Percentiles rank a stretch among this genome's conserved stretches.
These are phyloP conservation scores for Podocnemis expansa DNA, from an alignment of 2,113 vertebrate genomes.

Conservation along the genomic window DNA sequence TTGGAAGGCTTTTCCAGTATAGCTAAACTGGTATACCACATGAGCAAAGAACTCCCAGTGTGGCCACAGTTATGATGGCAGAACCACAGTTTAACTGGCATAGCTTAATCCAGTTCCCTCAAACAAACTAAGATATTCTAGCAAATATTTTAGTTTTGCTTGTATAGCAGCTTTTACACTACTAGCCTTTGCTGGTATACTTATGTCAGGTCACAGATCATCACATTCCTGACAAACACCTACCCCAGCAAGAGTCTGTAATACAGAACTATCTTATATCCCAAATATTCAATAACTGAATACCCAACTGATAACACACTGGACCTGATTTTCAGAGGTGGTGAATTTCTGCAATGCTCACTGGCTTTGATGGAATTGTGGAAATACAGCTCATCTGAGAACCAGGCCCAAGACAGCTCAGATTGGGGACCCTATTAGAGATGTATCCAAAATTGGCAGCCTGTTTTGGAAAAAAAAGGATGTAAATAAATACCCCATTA, in stretches of 20 bases:
- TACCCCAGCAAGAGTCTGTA: neutral
- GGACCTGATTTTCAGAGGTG: neutral
- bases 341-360: neutral
- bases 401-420: accelerated
- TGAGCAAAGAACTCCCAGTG: no score
- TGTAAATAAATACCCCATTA: neutral
- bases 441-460: neutral
- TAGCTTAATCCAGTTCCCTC: neutral
- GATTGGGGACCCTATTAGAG: neutral
- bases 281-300: accelerated
- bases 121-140: neutral
- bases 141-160: neutral
- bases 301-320: neutral
- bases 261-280: neutral
- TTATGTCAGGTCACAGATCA: neutral
- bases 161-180: neutral
- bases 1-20: neutral
- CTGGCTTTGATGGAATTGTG: neutral
- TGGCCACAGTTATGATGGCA: neutral
- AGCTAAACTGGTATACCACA: neutral
- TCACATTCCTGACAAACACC: neutral
- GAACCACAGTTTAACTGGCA: neutral
- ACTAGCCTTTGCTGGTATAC: neutral
- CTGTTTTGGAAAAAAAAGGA: neutral
- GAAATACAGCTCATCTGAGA: neutral